Evolutionary conservation across 2,797 vertebrate species (phyloP).

Genomic region (Danio aesculapii): DNA sequence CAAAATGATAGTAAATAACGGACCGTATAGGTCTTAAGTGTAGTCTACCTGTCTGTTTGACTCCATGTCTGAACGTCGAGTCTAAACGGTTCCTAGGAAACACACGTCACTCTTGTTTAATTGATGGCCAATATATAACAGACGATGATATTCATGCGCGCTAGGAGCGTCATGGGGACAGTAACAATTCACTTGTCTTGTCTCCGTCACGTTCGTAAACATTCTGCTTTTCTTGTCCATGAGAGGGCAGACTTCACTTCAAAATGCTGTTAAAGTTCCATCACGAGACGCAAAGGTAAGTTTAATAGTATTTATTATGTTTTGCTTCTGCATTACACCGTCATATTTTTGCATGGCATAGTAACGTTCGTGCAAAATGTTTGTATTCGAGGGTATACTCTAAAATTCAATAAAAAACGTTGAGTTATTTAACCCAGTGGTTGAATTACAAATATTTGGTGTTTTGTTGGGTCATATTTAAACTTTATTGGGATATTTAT

Average conservation of each 20-base stretch:
- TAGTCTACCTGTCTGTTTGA: constrained; percentile 40
- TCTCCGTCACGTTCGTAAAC: background rate
- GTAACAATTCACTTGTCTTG: background rate
- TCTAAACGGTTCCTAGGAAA: constrained; percentile 61
- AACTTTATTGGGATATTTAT: too few species aligned
- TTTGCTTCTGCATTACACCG: too few species aligned
- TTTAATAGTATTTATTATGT: too few species aligned
- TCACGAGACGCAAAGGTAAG: too few species aligned
- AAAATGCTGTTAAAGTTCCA: background rate
- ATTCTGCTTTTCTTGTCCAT: constrained; percentile 20
- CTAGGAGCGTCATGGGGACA: background rate
- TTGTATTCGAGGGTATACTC: too few species aligned
- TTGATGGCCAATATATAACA: constrained; percentile 53
- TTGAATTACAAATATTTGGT: too few species aligned
- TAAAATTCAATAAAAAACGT: too few species aligned
- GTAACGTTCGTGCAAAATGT: too few species aligned
- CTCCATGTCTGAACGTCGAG: constrained; percentile 51
- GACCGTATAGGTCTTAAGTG: background rate
- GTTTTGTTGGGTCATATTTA: too few species aligned
- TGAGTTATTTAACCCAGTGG: too few species aligned
- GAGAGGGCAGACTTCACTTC: constrained; percentile 46
- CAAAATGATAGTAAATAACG: background rate
- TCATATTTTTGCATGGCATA: too few species aligned
- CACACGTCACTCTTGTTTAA: constrained; percentile 24
- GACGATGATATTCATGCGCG: too few species aligned